Percentiles rank a stretch among this genome's conserved stretches.
These are phyloP conservation scores for Nothobranchius kuhntae DNA, from an alignment of 2,113 vertebrate species.

Conservation along the genomic window DNA sequence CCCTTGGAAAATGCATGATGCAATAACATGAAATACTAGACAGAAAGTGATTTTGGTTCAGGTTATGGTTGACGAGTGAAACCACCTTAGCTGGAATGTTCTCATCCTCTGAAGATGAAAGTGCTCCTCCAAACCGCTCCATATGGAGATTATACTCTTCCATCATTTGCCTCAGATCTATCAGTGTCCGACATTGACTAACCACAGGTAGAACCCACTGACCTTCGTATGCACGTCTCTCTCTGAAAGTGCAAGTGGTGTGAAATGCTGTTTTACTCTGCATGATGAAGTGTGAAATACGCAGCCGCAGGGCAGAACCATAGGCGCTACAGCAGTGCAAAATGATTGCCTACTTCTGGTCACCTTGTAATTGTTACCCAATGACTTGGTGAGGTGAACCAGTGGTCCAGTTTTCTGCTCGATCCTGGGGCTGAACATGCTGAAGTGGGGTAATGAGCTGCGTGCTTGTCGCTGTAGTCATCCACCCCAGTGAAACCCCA, in stretches of 20 bases:
- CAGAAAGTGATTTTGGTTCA: constrained; percentile 2
- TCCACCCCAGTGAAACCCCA: constrained; percentile 20
- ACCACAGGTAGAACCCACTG: constrained; percentile 59
- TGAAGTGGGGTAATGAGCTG: constrained; percentile 35
- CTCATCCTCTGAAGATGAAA: constrained; percentile 1
- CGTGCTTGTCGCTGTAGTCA: constrained; percentile 31
- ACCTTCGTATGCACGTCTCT: constrained; percentile 52
- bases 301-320: constrained; percentile 55
- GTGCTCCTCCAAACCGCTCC: neutral
- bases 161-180: constrained; percentile 28
- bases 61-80: constrained; percentile 15
- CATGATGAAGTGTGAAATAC: constrained; percentile 77
- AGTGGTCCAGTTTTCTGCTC: constrained; percentile 40
- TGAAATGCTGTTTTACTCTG: constrained; percentile 69
- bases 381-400: constrained; percentile 66
- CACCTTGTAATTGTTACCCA: constrained; percentile 62
- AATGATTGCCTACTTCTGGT: constrained; percentile 64
- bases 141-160: neutral
- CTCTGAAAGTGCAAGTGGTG: constrained; percentile 63
- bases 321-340: constrained; percentile 67
- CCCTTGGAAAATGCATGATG: constrained; percentile 25
- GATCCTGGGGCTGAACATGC: constrained; percentile 41
- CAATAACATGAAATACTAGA: constrained; percentile 41
- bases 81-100: neutral
- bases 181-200: constrained; percentile 34